Base-by-base conservation (phyloP, 2,797 vertebrate species). In the Ctenosaura bakeri region DNA sequence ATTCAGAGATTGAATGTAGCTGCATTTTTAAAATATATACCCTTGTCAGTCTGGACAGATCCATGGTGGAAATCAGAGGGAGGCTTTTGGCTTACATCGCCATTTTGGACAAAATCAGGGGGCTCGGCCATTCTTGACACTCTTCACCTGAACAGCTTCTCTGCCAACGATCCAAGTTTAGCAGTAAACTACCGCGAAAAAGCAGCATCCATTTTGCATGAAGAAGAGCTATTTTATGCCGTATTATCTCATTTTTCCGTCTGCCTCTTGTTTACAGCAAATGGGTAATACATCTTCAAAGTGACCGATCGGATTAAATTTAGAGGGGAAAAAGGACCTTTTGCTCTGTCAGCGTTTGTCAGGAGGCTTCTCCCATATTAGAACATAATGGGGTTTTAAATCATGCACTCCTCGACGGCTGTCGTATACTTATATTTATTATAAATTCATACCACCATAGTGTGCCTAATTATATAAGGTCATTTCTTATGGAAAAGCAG, bases 401-500 rank as follows among this genome's bases (percentile, higher is more conserved):
- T 94, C 83, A 93, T 87, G 80, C 85, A 92, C 13, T 85, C 91
- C 90, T 92, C 94, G 96, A 92, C 38, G 50, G 87, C 54, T 59
- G 52, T 42, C 4, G 90, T 91, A 87, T 90, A 90, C 89, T 91
- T 56, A 79, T 74, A 92, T 92, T 56, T 90, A 94, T 91, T 26
- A 95, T 88, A 95, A 94, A 97, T 93, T 92, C 83, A 95, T 93
- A 71, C 38, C 52, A 18, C 89, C 88, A 76, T 89, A 93, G 95
- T 5, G 83, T 92, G 87, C 50, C 88, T 92, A 91, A 93, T 92
- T 95, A 95, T 88, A 94, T 89, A 92, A 62, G 89, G 90, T 93
- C 92, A 95, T 95, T 96, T 97, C 93, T 96, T 95, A 95, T 92
- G 94, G 94, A 96, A 95, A 96, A 95, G 88, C 93, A 94, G 66